Evolutionary conservation across 1,140 invertebrate species (phyloP), one percentile per base, ranked within the genome.

Genomic region (Prorops nasuta): DNA sequence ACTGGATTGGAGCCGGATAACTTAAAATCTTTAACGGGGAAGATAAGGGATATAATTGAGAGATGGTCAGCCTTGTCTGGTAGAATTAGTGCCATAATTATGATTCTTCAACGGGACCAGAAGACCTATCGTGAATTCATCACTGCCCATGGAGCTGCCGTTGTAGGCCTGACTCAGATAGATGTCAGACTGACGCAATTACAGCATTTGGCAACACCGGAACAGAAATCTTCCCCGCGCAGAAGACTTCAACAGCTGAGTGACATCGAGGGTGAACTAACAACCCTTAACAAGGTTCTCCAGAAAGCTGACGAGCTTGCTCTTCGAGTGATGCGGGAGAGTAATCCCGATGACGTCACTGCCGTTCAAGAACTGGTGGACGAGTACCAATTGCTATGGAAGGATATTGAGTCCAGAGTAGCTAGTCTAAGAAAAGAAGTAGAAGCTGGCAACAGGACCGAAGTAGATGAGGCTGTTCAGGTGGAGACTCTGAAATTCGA

Each of bases 401-500:
- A 80, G 24, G 80, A 86, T 28, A 80, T 88, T 17, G 81, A 81
- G 12, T 65, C 69, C 3, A 71, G 83, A 20, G 79, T 87, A 1
- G 67, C 70, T 1, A 70, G 64, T 18, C 48, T 84, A 0, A 83
- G 80, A 50, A 64, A 66, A 2, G 76, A 80, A 35, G 67, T 84
- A 14, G 56, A 77, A 38, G 3, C 60, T 3, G 60, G 72, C 22
- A 64, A 76, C 10, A 66, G 60, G 15, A 55, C 51, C 10, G 80
- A 83, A 46, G 72, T 83, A 2, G 81, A 84, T 45, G 81, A 84
- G 49, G 78, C 81, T 17, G 77, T 84, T 3, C 83, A 90, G 71
- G 88, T 89, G 0, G 85, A 89, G 41, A 90, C 88, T 0, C 67
- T 89, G 0, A 86, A 79, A 60, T 89, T 89, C 64, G 87, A 90